phyloP scores from a whole-genome alignment of 1,140 invertebrate species.

The Leptinotarsa texana region DNA sequence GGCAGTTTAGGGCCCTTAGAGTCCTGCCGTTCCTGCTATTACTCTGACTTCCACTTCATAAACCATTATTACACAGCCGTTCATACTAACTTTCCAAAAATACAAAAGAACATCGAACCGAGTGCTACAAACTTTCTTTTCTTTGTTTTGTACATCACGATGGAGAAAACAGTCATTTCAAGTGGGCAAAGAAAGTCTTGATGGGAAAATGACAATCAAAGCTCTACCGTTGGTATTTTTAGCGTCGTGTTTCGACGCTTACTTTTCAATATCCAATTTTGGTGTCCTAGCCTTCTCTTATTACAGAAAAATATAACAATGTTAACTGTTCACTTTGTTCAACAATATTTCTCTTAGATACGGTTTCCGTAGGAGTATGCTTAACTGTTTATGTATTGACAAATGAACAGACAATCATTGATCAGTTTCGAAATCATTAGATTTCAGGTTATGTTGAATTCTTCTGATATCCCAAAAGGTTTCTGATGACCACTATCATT shows the following conservation, averaged over 20 bases:
- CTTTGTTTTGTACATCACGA: background rate
- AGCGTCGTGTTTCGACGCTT: background rate
- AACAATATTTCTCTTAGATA: no score
- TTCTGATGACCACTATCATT: no score
- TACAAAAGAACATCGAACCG: conserved; percentile 2
- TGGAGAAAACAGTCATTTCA: background rate
- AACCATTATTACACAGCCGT: conserved; percentile 21
- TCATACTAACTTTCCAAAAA: background rate
- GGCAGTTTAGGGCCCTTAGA: conserved; percentile 6
- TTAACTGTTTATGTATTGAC: no score
- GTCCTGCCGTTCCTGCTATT: conserved; percentile 1
- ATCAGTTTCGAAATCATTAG: no score
- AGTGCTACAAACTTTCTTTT: background rate
- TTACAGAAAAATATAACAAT: no score
- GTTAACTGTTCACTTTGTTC: no score
- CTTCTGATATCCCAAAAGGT: no score
- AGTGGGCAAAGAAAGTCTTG: background rate
- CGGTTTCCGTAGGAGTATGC: no score
- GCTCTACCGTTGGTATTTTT: background rate
- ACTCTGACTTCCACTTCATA: conserved; percentile 5
- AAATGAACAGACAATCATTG: no score
- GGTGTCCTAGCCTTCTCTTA: no score
- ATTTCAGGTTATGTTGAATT: no score
- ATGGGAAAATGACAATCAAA: background rate
- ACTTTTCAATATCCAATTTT: background rate